Base-by-base conservation (phyloP, 2,797 vertebrate genomes). In the Microctenopoma lineatum region DNA sequence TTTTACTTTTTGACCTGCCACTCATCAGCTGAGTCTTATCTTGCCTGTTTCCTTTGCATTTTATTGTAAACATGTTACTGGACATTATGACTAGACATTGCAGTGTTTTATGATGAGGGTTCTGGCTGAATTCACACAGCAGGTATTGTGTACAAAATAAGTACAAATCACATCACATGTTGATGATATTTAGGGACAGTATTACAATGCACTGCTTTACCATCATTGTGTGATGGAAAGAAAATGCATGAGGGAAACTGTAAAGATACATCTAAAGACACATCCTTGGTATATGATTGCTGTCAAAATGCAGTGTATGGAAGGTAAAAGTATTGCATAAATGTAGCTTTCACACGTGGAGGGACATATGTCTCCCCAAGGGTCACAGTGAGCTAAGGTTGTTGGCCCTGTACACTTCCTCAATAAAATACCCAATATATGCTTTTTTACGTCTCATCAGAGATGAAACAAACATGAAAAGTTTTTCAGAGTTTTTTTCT, bases 401-500 rank as follows among this genome's bases (percentile, higher is more conserved):
- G 29, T 52, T n/a, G 15, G 8, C 3, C 4, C 27, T 52, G 29
- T n/a, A 52, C 16, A 10, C 29, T 34, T 32, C 2, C 29, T 18
- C 29, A 12, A 2, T 10, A 10, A 18, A 53, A 12, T 12, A 34
- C 9, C 7, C 16, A 7, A 32, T 80, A 64, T 66, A 38, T 44
- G 45, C 59, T 70, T 10, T 10, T 52, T 53, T 11, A 10, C 51
- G 21, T 56, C 3, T 68, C 16, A 8, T 48, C 7, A 4, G 34
- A 46, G 10, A n/a, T 47, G 0, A 48, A 53, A 21, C 10, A 25
- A 34, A 55, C 1, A 4, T 47, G 6, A 47, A 14, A 59, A 6
- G 10, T 41, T 1, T 2, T 70, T 72, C 42, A 6, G 7, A 39
- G 29, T 41, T 60, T 76, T 72, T 64, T 50, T 11, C 54, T 18